A percentile compares a stretch with the other conserved stretches of the same genome.
phyloP scores from a whole-genome alignment of 1,140 invertebrate species.

The Zaprionus inermis region DNA sequence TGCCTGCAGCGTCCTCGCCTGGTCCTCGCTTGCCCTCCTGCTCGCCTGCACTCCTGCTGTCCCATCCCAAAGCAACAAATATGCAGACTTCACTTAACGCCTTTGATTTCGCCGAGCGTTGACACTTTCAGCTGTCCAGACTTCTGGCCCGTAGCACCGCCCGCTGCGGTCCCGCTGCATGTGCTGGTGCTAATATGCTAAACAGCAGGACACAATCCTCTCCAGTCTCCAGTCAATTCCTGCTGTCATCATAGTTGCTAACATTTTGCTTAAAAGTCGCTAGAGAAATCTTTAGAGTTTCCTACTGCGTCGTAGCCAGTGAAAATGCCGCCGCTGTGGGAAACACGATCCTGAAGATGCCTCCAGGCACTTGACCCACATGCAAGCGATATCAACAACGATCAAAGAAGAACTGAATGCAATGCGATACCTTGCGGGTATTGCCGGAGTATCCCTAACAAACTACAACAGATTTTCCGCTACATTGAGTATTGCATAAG shows the following conservation, averaged over 20 bases:
- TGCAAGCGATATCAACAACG: slow-evolving; percentile 40
- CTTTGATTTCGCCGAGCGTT: slow-evolving; percentile 49
- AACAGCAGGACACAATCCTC: slow-evolving; percentile 59
- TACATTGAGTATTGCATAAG: slow-evolving; percentile 62
- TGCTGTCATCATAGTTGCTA: slow-evolving; percentile 33
- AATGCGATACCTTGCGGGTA: slow-evolving; percentile 62
- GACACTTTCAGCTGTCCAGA: slow-evolving; percentile 72
- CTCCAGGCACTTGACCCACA: slow-evolving; percentile 68
- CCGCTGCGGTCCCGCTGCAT: slow-evolving; percentile 18
- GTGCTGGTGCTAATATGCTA: slow-evolving; percentile 76
- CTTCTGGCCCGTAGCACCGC: slow-evolving; percentile 19
- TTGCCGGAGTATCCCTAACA: slow-evolving; percentile 11
- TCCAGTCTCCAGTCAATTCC: slow-evolving; percentile 21
- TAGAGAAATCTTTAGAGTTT: slow-evolving; percentile 12
- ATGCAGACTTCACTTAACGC: slow-evolving; percentile 39
- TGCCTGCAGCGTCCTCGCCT: neutral
- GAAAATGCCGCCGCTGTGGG: slow-evolving; percentile 43
- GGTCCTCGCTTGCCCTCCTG: neutral
- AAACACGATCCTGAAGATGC: slow-evolving; percentile 20
- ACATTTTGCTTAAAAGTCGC: neutral
- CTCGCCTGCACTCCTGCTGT: neutral
- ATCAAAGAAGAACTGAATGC: slow-evolving; percentile 40
- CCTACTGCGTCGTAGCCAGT: slow-evolving; percentile 45
- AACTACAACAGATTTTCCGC: slow-evolving; percentile 58
- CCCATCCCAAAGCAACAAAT: slow-evolving; percentile 1